A percentile compares a stretch with the other conserved stretches of the same genome.
phyloP scores from a whole-genome alignment of 2,888 invertebrate species.

The Hirtodrosophila cameraria region DNA sequence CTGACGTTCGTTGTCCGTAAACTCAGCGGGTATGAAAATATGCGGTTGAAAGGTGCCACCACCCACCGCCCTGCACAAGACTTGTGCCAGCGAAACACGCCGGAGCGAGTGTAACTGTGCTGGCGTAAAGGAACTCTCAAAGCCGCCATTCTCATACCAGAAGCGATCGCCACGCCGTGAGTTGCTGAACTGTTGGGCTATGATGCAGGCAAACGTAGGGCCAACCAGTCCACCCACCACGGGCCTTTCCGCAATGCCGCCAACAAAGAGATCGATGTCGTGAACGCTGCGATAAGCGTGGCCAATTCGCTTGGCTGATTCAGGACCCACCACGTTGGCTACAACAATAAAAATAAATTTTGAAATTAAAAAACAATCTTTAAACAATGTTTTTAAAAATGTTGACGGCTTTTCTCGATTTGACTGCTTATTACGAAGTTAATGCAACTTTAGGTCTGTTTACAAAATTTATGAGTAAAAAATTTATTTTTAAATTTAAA shows the following conservation, averaged over 20 bases:
- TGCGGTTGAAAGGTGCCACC: constrained; percentile 84
- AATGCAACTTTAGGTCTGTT: too few relatives aligned
- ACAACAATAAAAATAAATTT: too few relatives aligned
- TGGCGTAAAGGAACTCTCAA: constrained; percentile 90
- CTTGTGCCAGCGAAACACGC: constrained; percentile 89
- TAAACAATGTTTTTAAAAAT: too few relatives aligned
- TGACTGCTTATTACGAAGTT: too few relatives aligned
- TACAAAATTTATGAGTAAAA: too few relatives aligned
- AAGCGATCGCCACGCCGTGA: constrained; percentile 91
- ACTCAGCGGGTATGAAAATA: constrained; percentile 82
- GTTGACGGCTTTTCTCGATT: too few relatives aligned
- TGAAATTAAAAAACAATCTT: too few relatives aligned
- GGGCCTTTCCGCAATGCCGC: constrained; percentile 91
- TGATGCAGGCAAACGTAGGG: constrained; percentile 94
- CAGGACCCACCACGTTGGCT: constrained; percentile 87
- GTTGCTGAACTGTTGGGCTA: constrained; percentile 93
- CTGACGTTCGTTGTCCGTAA: constrained; percentile 80
- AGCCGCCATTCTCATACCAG: constrained; percentile 92
- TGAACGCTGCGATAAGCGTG: constrained; percentile 88
- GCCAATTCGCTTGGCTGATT: constrained; percentile 87
- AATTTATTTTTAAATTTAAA: too few relatives aligned
- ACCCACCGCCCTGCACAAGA: constrained; percentile 85
- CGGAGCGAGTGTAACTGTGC: constrained; percentile 91
- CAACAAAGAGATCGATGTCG: constrained; percentile 93
- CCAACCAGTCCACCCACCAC: constrained; percentile 91